Evolutionary conservation across 2,113 vertebrate species (phyloP).

Genomic region (Onychostruthus taczanowskii): DNA sequence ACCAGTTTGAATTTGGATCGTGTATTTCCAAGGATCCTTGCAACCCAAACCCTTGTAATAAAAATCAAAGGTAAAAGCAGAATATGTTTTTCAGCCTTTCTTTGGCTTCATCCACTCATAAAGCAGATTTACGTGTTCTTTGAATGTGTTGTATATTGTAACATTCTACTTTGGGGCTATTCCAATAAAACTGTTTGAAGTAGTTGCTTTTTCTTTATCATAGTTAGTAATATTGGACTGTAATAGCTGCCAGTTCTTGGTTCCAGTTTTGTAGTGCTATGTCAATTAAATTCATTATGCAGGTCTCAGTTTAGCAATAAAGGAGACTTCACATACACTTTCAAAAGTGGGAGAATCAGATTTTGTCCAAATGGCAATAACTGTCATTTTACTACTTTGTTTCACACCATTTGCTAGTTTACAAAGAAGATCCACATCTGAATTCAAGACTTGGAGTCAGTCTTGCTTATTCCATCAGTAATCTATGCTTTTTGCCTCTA

Average conservation of each 20-base stretch:
- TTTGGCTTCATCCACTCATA: background rate
- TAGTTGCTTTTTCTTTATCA: background rate
- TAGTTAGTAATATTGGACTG: background rate
- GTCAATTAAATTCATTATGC: background rate
- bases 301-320: background rate
- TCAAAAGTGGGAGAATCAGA: background rate
- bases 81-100: background rate
- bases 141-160: background rate
- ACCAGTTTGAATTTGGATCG: conserved; percentile 88
- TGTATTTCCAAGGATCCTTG: conserved; percentile 89
- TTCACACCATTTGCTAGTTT: background rate
- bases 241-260: background rate
- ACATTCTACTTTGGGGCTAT: background rate
- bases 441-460: background rate
- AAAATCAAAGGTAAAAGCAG: conserved; percentile 85
- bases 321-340: background rate
- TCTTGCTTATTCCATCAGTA: background rate
- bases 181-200: background rate
- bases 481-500: background rate
- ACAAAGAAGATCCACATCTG: background rate
- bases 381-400: background rate
- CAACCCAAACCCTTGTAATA: conserved; percentile 82
- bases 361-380: background rate
- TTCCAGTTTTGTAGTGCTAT: background rate
- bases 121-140: background rate